Evolutionary conservation across 2,888 invertebrate species (phyloP), one percentile per base, ranked within the genome.

Genomic region (Synergus gifuensis): DNA sequence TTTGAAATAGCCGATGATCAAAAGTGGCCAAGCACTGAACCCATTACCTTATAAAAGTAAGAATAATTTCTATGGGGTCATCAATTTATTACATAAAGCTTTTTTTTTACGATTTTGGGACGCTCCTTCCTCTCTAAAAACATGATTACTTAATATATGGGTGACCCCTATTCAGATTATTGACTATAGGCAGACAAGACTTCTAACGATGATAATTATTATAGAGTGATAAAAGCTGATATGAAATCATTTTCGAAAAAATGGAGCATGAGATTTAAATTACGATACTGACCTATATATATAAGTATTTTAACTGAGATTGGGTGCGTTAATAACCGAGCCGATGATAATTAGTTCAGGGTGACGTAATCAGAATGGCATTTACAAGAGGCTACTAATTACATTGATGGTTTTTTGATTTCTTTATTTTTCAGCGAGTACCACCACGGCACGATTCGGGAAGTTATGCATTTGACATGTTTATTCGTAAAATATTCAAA

Each of bases 281-380:
- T 69, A 69, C 49, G 49, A 69, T 49, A 69, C 28, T 69, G 49
- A 69, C 69, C 49, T 49, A 49, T 69, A 69, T 49, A 69, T n/a
- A 49, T 16, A 22, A n/a, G n/a, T 14, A 28, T 16, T 49, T 16
- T 49, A 69, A 69, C 69, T 49, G n/a, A 54, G 49, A 54, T 73
- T 40, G 12, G 54, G 40, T 49, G n/a, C 36, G 36, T 28, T 54
- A 73, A 73, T 73, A 54, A 73, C 28, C 54, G 36, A 73, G 28
- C 9, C n/a, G 54, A 54, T 73, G 54, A 54, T 73, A 73, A 73
- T 73, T 73, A 73, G 73, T 49, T 54, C 36, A 73, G 36, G 54
- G 28, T 54, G 49, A 73, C n/a, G 69, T 28, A 73, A 73, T 73
- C n/a, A n/a, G 16, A 73, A 54, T 73, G 73, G 36, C 16, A 54